phyloP scores from a whole-genome alignment of 2,797 vertebrate genomes.

The Lepilemur ruficaudatus region DNA sequence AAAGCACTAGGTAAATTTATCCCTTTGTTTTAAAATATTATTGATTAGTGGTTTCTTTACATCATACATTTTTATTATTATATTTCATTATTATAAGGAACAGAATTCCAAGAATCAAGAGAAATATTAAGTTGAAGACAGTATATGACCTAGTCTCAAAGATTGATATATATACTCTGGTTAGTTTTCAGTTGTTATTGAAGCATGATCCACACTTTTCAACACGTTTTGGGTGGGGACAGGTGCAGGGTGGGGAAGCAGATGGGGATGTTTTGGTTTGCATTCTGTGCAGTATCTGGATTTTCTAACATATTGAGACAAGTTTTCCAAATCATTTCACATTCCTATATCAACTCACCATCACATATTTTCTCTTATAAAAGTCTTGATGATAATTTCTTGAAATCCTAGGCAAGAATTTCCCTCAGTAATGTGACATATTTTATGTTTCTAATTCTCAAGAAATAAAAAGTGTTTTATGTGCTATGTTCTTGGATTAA shows the following conservation, averaged over 20 bases:
- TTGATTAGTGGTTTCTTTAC: conserved; percentile 72
- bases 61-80: conserved; percentile 29
- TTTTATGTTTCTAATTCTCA: neutral
- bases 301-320: conserved; percentile 62
- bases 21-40: conserved; percentile 60
- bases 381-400: neutral
- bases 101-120: conserved; percentile 61
- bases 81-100: conserved; percentile 62
- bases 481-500: neutral
- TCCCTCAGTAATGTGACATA: neutral
- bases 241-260: neutral
- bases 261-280: conserved; percentile 40
- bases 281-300: neutral
- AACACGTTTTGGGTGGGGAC: neutral
- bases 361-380: conserved; percentile 19
- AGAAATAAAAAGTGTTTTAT: conserved; percentile 28
- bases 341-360: conserved; percentile 56
- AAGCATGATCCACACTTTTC: conserved; percentile 46
- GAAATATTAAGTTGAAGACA: conserved; percentile 56
- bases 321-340: conserved; percentile 58
- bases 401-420: conserved; percentile 23
- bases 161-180: conserved; percentile 25
- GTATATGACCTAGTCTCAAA: conserved; percentile 23
- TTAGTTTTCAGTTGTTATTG: conserved; percentile 47
- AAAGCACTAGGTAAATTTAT: neutral